These are phyloP conservation scores for Drosophila pseudotakahashii DNA, from an alignment of 2,888 invertebrate species.

Conservation along the genomic window DNA sequence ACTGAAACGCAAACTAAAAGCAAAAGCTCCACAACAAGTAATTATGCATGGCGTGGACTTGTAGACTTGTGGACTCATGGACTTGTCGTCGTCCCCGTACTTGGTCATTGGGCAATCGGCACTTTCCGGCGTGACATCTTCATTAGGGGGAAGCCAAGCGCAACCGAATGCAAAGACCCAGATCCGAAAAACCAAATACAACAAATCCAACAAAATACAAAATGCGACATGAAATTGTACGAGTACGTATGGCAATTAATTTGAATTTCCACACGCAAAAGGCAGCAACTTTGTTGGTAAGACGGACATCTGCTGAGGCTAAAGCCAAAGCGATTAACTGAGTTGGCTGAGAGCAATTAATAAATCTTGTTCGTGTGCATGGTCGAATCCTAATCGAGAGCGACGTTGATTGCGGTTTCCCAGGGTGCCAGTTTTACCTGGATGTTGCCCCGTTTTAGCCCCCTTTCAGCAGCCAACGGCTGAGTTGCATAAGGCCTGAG, in stretches of 20 bases:
- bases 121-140: constrained; percentile 63
- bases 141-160: constrained; percentile 69
- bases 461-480: constrained; percentile 25
- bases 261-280: constrained; percentile 79
- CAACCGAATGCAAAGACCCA: constrained; percentile 39
- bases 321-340: constrained; percentile 41
- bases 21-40: constrained; percentile 13
- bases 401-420: constrained; percentile 71
- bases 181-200: constrained; percentile 11
- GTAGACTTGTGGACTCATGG: constrained; percentile 33
- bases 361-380: constrained; percentile 67
- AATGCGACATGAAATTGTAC: constrained; percentile 45
- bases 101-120: constrained; percentile 52
- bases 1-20: constrained; percentile 5
- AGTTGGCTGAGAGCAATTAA: constrained; percentile 66
- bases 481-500: constrained; percentile 27
- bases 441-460: neutral
- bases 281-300: constrained; percentile 43
- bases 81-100: constrained; percentile 49
- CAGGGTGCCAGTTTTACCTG: constrained; percentile 60
- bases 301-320: constrained; percentile 55
- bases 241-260: constrained; percentile 69
- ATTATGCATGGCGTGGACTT: constrained; percentile 57
- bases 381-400: constrained; percentile 64
- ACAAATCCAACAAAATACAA: constrained; percentile 28